These are phyloP conservation scores for Eira barbara DNA, from an alignment of 2,113 vertebrate species.

Conservation along the genomic window DNA sequence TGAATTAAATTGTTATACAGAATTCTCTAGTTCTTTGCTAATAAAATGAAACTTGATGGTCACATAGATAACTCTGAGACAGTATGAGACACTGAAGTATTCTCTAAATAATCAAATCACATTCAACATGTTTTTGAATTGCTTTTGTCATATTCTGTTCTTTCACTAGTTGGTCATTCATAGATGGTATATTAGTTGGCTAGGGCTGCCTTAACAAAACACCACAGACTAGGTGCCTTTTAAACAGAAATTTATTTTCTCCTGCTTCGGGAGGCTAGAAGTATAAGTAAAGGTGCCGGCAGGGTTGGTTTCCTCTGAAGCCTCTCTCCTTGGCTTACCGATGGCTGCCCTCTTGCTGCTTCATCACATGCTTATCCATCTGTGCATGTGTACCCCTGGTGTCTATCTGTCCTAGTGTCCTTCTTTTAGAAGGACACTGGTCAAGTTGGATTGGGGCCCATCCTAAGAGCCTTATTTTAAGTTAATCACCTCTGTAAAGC, in stretches of 20 bases:
- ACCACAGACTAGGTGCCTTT: background rate
- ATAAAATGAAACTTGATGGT: background rate
- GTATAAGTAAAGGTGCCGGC: background rate
- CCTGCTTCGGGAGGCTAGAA: background rate
- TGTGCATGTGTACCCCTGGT: background rate
- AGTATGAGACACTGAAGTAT: background rate
- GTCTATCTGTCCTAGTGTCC: background rate
- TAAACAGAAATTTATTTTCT: background rate
- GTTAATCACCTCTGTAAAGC: background rate
- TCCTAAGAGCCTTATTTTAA: background rate
- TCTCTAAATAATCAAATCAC: background rate
- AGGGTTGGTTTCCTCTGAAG: background rate
- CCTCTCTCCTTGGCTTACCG: background rate
- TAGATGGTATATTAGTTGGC: background rate
- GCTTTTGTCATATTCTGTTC: background rate
- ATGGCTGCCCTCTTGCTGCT: background rate
- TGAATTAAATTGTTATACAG: conserved; percentile 7
- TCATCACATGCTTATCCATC: background rate
- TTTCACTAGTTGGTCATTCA: background rate
- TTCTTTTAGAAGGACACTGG: background rate
- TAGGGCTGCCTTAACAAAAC: background rate
- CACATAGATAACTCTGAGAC: background rate
- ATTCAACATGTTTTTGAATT: background rate
- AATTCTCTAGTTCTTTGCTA: conserved; percentile 1
- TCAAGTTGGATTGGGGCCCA: background rate